Evolutionary conservation across 2,888 invertebrate species (phyloP).

Genomic region (Melipona bicolor): DNA sequence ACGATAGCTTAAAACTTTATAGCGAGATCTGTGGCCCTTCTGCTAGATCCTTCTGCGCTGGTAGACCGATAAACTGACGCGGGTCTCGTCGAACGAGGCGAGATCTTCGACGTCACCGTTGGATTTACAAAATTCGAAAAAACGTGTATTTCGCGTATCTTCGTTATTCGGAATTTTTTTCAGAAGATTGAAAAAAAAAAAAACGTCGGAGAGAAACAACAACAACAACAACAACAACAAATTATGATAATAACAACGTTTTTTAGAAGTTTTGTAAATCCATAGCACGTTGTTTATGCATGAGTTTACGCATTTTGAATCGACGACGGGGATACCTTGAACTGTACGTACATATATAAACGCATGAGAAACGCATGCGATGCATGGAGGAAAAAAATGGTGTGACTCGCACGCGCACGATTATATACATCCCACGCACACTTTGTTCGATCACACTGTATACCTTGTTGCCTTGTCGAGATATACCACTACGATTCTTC

Average conservation of each 20-base stretch:
- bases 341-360: conserved; percentile 26
- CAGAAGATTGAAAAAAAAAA: too few relatives aligned
- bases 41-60: conserved; percentile 10
- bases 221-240: too few relatives aligned
- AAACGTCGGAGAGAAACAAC: too few relatives aligned
- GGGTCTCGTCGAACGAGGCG: not conserved
- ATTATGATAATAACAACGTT: too few relatives aligned
- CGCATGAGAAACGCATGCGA: not conserved
- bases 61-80: too few relatives aligned
- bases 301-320: conserved; percentile 18
- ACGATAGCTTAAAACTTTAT: not conserved
- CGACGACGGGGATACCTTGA: conserved; percentile 11
- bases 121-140: conserved; percentile 27
- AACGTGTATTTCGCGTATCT: not conserved
- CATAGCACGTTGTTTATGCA: conserved; percentile 9
- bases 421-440: conserved; percentile 12
- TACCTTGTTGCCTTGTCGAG: conserved; percentile 32
- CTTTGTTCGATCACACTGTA: conserved; percentile 37
- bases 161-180: not conserved
- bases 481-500: not conserved
- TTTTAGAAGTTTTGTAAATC: conserved; percentile 8
- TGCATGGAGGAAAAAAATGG: conserved; percentile 28
- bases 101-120: conserved; percentile 5
- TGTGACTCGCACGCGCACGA: conserved; percentile 37
- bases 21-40: not conserved